phyloP scores from a whole-genome alignment of 2,113 vertebrate species.

The Hemiprocne comata region DNA sequence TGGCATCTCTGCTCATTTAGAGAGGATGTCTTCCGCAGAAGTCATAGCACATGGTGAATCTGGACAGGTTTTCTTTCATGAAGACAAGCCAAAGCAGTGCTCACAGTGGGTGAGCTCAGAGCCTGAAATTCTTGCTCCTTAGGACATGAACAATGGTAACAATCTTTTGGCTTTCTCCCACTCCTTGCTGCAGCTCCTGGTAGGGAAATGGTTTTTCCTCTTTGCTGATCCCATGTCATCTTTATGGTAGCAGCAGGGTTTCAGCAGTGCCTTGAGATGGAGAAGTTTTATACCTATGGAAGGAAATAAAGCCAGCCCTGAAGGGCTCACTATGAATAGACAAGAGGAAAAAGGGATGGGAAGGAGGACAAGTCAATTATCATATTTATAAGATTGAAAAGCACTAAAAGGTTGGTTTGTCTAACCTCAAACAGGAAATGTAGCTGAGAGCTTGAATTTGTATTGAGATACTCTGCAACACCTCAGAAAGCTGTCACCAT shows the following conservation, averaged over 20 bases:
- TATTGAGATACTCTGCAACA: not conserved
- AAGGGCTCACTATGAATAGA: not conserved
- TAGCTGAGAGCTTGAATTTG: not conserved
- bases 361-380: not conserved
- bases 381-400: not conserved
- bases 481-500: not conserved
- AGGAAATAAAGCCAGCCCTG: not conserved
- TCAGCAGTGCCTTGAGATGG: not conserved
- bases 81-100: not conserved
- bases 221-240: no score
- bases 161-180: not conserved
- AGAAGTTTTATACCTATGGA: not conserved
- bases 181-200: not conserved
- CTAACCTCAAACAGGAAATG: not conserved
- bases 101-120: not conserved
- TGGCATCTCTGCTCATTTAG: conserved; percentile 78
- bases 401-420: not conserved
- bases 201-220: not conserved
- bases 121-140: not conserved
- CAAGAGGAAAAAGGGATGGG: not conserved
- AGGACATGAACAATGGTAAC: not conserved
- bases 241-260: not conserved
- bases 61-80: no score
- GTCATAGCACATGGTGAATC: not conserved
- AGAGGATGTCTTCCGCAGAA: not conserved